Evolutionary conservation across 2,797 vertebrate species (phyloP).

Genomic region (Mormyrus proboscirostris): DNA sequence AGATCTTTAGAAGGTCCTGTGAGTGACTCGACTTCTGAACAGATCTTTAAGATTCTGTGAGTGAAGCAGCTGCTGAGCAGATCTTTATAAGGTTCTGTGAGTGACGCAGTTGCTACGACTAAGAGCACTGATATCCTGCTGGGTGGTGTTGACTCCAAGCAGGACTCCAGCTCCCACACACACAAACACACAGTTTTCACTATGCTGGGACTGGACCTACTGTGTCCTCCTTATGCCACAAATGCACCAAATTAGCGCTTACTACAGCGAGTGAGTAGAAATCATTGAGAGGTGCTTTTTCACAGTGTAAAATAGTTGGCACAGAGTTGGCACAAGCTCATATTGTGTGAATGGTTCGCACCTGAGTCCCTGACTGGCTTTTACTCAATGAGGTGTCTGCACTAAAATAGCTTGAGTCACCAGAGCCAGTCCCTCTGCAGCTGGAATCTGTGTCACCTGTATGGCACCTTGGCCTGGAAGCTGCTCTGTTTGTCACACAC

Average conservation of each 20-base stretch:
- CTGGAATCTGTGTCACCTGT: constrained; percentile 13
- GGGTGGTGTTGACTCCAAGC: not conserved
- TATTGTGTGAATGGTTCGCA: constrained; percentile 5
- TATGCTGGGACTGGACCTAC: not conserved
- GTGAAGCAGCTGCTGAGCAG: not conserved
- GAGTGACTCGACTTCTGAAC: not conserved
- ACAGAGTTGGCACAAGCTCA: not conserved
- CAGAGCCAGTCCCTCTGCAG: not conserved
- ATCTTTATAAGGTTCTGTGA: not conserved
- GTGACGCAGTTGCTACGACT: not conserved
- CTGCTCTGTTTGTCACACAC: not conserved
- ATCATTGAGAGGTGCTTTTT: constrained; percentile 13
- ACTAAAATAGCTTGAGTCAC: not conserved
- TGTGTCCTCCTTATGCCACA: not conserved
- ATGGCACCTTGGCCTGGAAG: constrained; percentile 2
- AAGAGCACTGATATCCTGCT: not conserved
- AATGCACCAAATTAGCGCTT: not conserved
- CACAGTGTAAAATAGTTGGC: not conserved
- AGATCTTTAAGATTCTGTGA: not conserved
- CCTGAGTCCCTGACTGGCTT: constrained; percentile 6
- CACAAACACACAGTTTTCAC: not conserved
- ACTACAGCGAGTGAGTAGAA: not conserved
- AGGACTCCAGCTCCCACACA: not conserved
- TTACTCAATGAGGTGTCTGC: constrained; percentile 12
- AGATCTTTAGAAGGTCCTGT: not conserved